phyloP scores from a whole-genome alignment of 2,888 invertebrate species.

The Spodoptera exigua region DNA sequence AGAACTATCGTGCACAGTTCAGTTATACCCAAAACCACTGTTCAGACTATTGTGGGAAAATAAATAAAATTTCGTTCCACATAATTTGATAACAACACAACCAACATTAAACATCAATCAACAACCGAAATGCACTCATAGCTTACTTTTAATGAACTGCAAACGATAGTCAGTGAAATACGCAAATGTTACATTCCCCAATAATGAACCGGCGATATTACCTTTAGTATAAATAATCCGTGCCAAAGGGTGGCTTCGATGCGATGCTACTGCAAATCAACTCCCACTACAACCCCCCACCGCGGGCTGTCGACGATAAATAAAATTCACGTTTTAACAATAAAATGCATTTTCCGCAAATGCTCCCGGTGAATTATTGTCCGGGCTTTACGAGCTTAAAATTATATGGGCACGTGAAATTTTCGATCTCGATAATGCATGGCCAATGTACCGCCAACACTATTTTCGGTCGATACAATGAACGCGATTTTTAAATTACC shows the following conservation, averaged over 20 bases:
- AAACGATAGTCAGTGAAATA: slow-evolving; percentile 83
- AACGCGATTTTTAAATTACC: slow-evolving; percentile 60
- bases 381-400: slow-evolving; percentile 88
- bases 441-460: slow-evolving; percentile 75
- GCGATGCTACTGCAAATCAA: slow-evolving; percentile 87
- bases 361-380: slow-evolving; percentile 88
- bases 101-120: slow-evolving; percentile 43
- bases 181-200: slow-evolving; percentile 87
- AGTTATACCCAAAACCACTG: no score
- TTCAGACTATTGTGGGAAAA: not conserved
- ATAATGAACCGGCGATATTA: slow-evolving; percentile 88
- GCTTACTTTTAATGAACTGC: slow-evolving; percentile 85
- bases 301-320: slow-evolving; percentile 87
- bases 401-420: slow-evolving; percentile 89
- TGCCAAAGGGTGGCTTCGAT: slow-evolving; percentile 87
- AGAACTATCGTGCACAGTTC: no score
- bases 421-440: slow-evolving; percentile 88
- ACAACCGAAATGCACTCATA: slow-evolving; percentile 55
- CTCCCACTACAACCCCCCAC: slow-evolving; percentile 76
- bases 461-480: slow-evolving; percentile 75
- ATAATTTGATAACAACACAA: slow-evolving; percentile 20
- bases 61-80: not conserved
- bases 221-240: slow-evolving; percentile 88
- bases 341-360: slow-evolving; percentile 90
- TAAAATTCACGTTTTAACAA: slow-evolving; percentile 90